Evolutionary conservation across 2,888 invertebrate genomes (phyloP), one percentile per base, ranked within the genome.

Genomic region (Drosophila infuscata): DNA sequence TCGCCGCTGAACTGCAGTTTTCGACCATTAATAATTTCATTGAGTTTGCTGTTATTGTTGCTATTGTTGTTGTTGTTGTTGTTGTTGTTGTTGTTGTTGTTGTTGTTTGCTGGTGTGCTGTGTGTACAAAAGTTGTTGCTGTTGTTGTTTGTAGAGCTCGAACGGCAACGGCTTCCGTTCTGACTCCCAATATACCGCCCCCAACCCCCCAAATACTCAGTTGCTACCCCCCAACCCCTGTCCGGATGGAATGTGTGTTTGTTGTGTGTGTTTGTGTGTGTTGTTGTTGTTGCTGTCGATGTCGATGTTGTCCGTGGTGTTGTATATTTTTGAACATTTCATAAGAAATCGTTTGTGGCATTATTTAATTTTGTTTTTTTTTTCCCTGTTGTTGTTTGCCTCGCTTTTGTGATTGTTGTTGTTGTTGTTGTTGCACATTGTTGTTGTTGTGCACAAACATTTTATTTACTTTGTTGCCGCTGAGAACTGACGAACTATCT

Each of bases 21-120:
- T 76, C 71, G 79, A 77, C 81, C 85, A 88, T 88, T 85, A 85
- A 85, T 85, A 85, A 88, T 88, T 85, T 85, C 83, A 88, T 85
- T 85, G 85, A 77, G 75, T 73, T 64, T 56, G 63, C 54, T 52
- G 38, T 35, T 64, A 36, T 60, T 49, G 49, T 29, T 49, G 49
- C 8, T 49, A 11, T 3, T 20, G 29, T 17, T 48, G 46, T 48
- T 46, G 25, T 9, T 67, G 33, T 15, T 71, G 41, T 29, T 69
- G n/a, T n/a, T n/a, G n/a, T n/a, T n/a, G n/a, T 15, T 46, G 49
- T 56, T 68, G 60, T 46, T 69, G 43, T 9, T 67, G 33, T 15
- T 71, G 41, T 29, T 69, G 59, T 49, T 30, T 63, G 25, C 20
- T 57, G 52, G 15, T 46, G 8, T 46, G 20, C 46, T 46, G 25